A percentile compares a stretch with the other conserved stretches of the same genome.
phyloP scores from a whole-genome alignment of 2,888 invertebrate species.

The Lepidonotus clava region DNA sequence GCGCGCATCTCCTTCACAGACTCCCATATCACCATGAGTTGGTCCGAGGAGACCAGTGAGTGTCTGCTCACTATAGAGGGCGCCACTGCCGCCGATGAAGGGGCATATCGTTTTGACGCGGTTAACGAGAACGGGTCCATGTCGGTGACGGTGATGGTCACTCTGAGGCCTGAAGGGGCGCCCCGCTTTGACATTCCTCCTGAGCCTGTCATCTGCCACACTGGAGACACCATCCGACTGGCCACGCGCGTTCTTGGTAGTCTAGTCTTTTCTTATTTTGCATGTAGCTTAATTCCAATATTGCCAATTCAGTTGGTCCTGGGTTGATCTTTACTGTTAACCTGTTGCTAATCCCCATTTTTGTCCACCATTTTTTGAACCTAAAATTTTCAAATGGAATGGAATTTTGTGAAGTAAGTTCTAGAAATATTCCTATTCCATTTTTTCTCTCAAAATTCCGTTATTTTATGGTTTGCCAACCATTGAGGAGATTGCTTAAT shows the following conservation, averaged over 20 bases:
- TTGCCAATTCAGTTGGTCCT: too few relatives aligned
- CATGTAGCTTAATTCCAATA: too few relatives aligned
- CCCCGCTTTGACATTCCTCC: slow-evolving; percentile 14
- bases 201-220: background rate
- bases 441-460: too few relatives aligned
- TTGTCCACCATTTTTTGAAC: too few relatives aligned
- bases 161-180: background rate
- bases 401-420: too few relatives aligned
- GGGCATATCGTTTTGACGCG: background rate
- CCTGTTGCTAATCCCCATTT: too few relatives aligned
- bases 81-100: background rate
- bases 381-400: too few relatives aligned
- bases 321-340: too few relatives aligned
- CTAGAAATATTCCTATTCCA: too few relatives aligned
- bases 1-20: slow-evolving; percentile 40
- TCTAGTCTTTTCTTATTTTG: too few relatives aligned
- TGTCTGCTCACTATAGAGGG: slow-evolving; percentile 10
- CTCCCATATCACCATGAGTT: slow-evolving; percentile 5
- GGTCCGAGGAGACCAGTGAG: slow-evolving; percentile 13
- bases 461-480: too few relatives aligned
- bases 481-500: too few relatives aligned
- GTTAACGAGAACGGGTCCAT: slow-evolving; percentile 11
- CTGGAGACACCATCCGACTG: slow-evolving; percentile 30
- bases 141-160: slow-evolving; percentile 22
- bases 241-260: slow-evolving; percentile 19